phyloP scores from a whole-genome alignment of 2,888 invertebrate genomes.

The Subacronicta megacephala region DNA sequence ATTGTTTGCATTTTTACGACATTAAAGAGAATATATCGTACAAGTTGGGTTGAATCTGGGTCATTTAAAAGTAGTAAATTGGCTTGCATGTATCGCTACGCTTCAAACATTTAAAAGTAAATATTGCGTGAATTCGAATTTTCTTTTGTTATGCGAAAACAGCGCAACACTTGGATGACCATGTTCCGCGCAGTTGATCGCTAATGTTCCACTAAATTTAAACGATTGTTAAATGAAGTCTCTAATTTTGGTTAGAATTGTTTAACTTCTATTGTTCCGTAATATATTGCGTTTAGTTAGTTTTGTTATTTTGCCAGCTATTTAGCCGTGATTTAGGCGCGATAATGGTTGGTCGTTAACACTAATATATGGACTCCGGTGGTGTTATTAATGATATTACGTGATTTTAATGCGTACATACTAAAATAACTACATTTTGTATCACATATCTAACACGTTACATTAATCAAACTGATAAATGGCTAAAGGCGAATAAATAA shows the following conservation, averaged over 20 bases:
- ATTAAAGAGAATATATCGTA: slow-evolving; percentile 10
- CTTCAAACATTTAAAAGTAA: slow-evolving; percentile 47
- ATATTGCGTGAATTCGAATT: slow-evolving; percentile 48
- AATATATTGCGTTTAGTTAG: slow-evolving; percentile 53
- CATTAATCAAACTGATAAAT: slow-evolving; percentile 26
- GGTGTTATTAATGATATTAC: slow-evolving; percentile 52
- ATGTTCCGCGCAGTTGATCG: slow-evolving; percentile 59
- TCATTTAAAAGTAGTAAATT: slow-evolving; percentile 47
- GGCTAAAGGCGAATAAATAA: slow-evolving; percentile 16
- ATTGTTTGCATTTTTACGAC: too few relatives aligned
- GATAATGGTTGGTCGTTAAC: slow-evolving; percentile 63
- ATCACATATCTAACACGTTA: background rate
- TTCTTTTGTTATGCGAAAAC: slow-evolving; percentile 29
- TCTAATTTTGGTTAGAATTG: slow-evolving; percentile 64
- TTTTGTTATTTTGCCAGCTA: slow-evolving; percentile 61
- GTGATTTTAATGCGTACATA: slow-evolving; percentile 41
- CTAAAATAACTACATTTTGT: slow-evolving; percentile 30
- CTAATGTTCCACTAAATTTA: slow-evolving; percentile 64
- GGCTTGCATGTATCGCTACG: slow-evolving; percentile 28
- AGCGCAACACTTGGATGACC: slow-evolving; percentile 42
- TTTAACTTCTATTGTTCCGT: slow-evolving; percentile 60
- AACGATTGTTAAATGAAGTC: slow-evolving; percentile 67
- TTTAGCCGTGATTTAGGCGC: slow-evolving; percentile 62
- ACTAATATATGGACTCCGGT: slow-evolving; percentile 56
- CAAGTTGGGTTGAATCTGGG: slow-evolving; percentile 40